A percentile compares a stretch with the other conserved stretches of the same genome.
Conservation (phyloP, 1,140 invertebrate genomes). For the Aphaenogaster rudis region DNA sequence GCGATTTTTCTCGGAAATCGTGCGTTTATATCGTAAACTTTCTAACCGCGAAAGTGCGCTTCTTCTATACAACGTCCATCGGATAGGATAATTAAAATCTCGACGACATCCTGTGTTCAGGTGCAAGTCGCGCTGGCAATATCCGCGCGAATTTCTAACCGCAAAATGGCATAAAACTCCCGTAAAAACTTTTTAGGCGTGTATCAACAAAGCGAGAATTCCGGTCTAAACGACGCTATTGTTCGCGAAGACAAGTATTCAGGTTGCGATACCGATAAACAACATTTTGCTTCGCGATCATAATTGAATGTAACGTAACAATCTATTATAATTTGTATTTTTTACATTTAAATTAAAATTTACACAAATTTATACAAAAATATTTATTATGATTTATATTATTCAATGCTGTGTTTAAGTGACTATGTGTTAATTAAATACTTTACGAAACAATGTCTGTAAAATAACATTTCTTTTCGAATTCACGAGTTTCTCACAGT, state of each 20-base stretch:
- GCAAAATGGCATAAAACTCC: background rate
- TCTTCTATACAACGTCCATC: background rate
- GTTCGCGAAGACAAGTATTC: background rate
- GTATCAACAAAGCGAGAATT: background rate
- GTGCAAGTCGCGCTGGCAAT: background rate
- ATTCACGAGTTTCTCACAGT: constrained; percentile 50
- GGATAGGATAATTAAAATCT: constrained; percentile 40
- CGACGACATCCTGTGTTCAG: constrained; percentile 18
- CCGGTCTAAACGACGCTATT: background rate
- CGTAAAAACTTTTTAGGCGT: background rate
- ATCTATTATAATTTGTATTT: background rate
- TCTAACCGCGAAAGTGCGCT: constrained; percentile 41
- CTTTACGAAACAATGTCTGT: background rate
- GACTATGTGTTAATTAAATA: background rate
- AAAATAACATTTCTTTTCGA: background rate
- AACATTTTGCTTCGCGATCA: background rate
- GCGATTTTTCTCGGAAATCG: constrained; percentile 41
- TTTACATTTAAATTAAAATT: background rate
- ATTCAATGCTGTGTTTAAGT: background rate
- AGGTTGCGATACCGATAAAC: background rate
- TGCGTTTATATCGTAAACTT: constrained; percentile 52
- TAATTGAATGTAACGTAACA: background rate
- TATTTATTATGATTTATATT: background rate
- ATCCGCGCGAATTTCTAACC: constrained; percentile 14
- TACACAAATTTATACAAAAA: background rate